phyloP scores from a whole-genome alignment of 2,113 vertebrate species.

The Romanogobio albipinnatus region DNA sequence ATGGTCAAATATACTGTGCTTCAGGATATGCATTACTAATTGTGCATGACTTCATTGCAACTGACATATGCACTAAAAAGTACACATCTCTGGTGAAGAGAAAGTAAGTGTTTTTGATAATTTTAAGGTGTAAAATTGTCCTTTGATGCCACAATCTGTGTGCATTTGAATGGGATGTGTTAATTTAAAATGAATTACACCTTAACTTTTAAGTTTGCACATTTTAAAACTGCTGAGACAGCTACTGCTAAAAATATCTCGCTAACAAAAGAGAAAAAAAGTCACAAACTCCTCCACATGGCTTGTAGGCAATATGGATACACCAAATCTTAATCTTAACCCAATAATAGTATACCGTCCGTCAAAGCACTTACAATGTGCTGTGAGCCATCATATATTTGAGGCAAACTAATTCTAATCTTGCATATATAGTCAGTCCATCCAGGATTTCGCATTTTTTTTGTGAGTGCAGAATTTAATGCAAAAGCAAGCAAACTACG shows the following conservation, averaged over 20 bases:
- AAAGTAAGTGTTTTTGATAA: not conserved
- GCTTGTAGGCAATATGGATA: not conserved
- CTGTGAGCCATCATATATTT: too few relatives aligned
- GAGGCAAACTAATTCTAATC: too few relatives aligned
- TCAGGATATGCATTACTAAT: not conserved
- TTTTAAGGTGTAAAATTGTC: not conserved
- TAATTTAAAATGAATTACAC: not conserved
- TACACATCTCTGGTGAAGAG: not conserved
- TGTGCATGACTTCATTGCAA: not conserved
- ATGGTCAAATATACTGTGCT: not conserved
- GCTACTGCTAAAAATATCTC: too few relatives aligned
- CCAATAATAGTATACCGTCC: not conserved
- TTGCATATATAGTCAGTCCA: too few relatives aligned
- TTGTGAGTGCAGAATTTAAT: too few relatives aligned
- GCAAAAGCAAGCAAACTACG: too few relatives aligned
- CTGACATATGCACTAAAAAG: not conserved
- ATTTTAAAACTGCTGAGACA: slow-evolving; percentile 4
- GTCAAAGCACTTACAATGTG: too few relatives aligned
- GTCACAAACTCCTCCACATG: not conserved
- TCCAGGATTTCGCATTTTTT: too few relatives aligned
- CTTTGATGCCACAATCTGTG: not conserved
- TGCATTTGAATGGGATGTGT: not conserved
- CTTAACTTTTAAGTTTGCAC: not conserved
- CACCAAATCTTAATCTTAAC: not conserved
- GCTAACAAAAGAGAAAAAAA: not conserved